Evolutionary conservation across 2,113 vertebrate genomes (phyloP), one percentile per base, ranked within the genome.

Genomic region (Thunnus maccoyii): DNA sequence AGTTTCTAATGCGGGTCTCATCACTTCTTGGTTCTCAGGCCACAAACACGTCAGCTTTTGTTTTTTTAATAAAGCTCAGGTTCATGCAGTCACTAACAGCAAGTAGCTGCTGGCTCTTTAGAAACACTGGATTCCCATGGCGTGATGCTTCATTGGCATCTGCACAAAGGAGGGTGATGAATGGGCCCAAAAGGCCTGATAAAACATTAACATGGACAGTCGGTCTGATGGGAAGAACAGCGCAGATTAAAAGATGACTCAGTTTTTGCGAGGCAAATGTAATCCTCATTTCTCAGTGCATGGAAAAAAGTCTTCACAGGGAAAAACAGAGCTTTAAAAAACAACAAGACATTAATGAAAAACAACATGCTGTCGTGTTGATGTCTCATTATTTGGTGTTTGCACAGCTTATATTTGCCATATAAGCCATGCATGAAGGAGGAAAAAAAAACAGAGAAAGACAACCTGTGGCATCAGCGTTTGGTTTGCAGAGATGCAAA

Each of bases 181-280:
- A 94, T 90, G 78, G 83, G 62, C 88, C 90, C 88, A 85, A 90
- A 91, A 88, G 91, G 85, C 84, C 75, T 83, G 88, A 94, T 95
- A 80, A 94, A 95, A 94, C 91, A 94, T 96, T 94, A 93, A 94
- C 93, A 93, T 72, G 86, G 86, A 90, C 89, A 86, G 87, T 87
- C 62, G 86, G 86, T 90, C 81, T 47, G 30, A 66, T 44, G 82
- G 84, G 83, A 88, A 62, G 51, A 56, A 75, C 61, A 65, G 77
- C 70, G 36, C 18, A 52, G 74, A 90, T 89, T 86, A 83, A 91
- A 84, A 52, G 71, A 88, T 85, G 83, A 81, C 41, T 80, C 48
- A 10, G 36, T 63, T 80, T 82, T 71, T 58, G 47, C 11, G n/a
- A 72, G 79, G 81, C 46, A 71, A 57, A 83, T 82, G 62, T 64